Evolutionary conservation across 2,888 invertebrate genomes (phyloP), one percentile per base, ranked within the genome.

Genomic region (Phortica okadai): DNA sequence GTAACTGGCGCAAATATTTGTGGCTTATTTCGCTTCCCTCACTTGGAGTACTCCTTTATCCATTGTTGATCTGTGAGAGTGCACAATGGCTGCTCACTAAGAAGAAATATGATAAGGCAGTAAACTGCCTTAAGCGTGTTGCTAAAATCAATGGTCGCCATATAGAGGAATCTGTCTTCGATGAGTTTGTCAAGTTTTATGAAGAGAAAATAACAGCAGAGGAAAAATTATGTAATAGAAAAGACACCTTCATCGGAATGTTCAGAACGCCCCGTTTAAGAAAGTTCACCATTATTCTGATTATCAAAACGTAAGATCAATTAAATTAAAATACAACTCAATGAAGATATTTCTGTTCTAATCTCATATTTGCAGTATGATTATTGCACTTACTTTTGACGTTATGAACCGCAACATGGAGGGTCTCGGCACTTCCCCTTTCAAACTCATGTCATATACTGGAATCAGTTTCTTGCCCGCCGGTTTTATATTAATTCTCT

Each of bases 381-480:
- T 93, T 11, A 91, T 93, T 82, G 93, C 93, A 1, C 89, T 94
- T n/a, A 92, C 93, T 77, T 93, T 93, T 80, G 94, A 94, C 83
- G 93, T 93, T 8, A 92, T 93, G 73, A 93, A 93, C 8, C 91
- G 93, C 59, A 93, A 94, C 83, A 92, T 93, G 73, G 93, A 93
- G 82, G 93, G 93, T 44, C 88, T 93, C 59, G 93, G 92, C 2
- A 91, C 91, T 10, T 93, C 93, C 0, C 93, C 93, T 1, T 93
- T 93, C 75, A 81, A 92, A 45, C 91, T 93, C 64, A 93, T 93
- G 86, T 92, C 92, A 7, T 87, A 91, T 42, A 92, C 93, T 1
- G 92, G 93, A 8, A 81, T 92, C 5, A 92, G 92, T 0, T 93
- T 93, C 75, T 84, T 93, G 45, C 93, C 93, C 6, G 92, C 92